These are phyloP conservation scores for Polia nebulosa DNA, from an alignment of 2,888 invertebrate genomes.

Conservation along the genomic window DNA sequence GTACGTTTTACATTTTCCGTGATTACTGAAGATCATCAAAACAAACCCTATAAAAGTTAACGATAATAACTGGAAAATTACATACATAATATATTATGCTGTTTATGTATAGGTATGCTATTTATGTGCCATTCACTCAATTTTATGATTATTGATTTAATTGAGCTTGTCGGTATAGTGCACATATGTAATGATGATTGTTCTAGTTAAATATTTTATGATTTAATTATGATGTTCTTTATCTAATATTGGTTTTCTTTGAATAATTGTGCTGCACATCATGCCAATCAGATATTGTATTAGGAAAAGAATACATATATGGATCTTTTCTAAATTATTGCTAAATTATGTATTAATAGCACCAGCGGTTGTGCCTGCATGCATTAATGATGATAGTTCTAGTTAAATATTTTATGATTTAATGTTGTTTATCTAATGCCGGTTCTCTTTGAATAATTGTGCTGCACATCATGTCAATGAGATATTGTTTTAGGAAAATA, in stretches of 20 bases:
- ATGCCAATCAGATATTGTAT: neutral
- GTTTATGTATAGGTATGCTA: too few species aligned
- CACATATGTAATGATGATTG: neutral
- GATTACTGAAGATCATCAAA: neutral
- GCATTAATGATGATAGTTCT: neutral
- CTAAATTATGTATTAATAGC: too few species aligned
- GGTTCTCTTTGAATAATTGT: neutral
- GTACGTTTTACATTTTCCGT: constrained; percentile 17
- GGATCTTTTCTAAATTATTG: too few species aligned
- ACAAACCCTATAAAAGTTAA: neutral
- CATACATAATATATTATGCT: neutral
- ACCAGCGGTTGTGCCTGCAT: too few species aligned
- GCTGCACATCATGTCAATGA: neutral
- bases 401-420: neutral
- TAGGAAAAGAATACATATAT: neutral
- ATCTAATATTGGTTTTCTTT: neutral
- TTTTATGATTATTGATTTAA: neutral
- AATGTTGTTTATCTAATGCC: neutral
- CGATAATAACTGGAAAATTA: neutral
- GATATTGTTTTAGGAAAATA: neutral
- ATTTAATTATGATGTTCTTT: neutral
- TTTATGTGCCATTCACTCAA: neutral
- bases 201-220: neutral
- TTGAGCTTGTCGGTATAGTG: neutral
- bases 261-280: neutral